Percentiles rank a stretch among this genome's conserved stretches.
phyloP scores from a whole-genome alignment of 1,140 invertebrate genomes.

The Chelonus insularis region DNA sequence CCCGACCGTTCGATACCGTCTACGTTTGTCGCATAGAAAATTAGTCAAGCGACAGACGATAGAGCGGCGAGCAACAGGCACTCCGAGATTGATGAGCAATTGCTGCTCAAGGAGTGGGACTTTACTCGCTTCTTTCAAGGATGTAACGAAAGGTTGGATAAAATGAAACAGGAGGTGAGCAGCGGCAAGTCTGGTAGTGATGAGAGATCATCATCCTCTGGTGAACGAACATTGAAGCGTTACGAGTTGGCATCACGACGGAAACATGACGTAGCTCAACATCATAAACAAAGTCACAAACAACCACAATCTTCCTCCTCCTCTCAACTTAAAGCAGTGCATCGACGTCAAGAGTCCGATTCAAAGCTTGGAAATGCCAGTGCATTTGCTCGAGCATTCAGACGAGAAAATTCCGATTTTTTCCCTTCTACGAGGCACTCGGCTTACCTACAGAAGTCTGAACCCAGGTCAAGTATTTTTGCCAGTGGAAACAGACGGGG shows the following conservation, averaged over 20 bases:
- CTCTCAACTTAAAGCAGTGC: conserved; percentile 50
- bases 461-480: conserved; percentile 60
- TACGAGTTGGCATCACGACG: conserved; percentile 40
- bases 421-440: conserved; percentile 78
- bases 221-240: conserved; percentile 45
- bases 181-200: conserved; percentile 34
- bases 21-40: conserved; percentile 36
- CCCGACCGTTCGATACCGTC: conserved; percentile 40
- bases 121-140: conserved; percentile 79
- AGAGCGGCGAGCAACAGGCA: conserved; percentile 49
- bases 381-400: conserved; percentile 74
- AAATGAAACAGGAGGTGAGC: conserved; percentile 47
- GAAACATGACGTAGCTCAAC: conserved; percentile 35
- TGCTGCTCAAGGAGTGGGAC: conserved; percentile 80
- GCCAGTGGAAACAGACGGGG: conserved; percentile 70
- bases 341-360: conserved; percentile 68
- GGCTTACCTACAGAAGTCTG: conserved; percentile 66
- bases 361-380: conserved; percentile 64
- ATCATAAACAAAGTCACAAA: conserved; percentile 22
- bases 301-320: conserved; percentile 43
- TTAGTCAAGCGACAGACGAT: conserved; percentile 47
- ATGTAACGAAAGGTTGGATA: conserved; percentile 57
- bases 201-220: conserved; percentile 37
- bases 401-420: conserved; percentile 80
- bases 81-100: conserved; percentile 70